Percentiles rank a stretch among this genome's conserved stretches.
Conservation (phyloP, 2,888 invertebrate genomes). For the Saturnia pavonia region DNA sequence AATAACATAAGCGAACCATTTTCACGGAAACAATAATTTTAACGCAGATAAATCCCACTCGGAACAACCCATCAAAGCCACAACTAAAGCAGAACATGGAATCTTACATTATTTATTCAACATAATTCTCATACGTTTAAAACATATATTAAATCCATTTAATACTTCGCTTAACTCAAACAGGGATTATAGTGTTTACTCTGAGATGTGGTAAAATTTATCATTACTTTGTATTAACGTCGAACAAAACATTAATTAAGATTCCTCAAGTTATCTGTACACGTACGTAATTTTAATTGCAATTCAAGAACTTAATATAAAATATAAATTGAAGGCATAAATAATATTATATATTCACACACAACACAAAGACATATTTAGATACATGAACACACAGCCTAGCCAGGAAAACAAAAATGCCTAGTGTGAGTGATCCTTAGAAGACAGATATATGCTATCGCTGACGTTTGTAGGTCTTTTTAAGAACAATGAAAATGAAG, state of each 20-base stretch:
- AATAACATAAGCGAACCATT: not conserved
- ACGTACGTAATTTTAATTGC: not conserved
- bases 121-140: not conserved
- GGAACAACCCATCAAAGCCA: not conserved
- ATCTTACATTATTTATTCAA: not conserved
- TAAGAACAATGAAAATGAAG: too few relatives aligned
- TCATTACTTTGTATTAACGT: not conserved
- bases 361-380: too few relatives aligned
- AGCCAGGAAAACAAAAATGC: too few relatives aligned
- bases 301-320: not conserved
- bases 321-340: not conserved
- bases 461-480: too few relatives aligned
- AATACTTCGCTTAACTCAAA: slow-evolving; percentile 8
- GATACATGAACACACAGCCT: too few relatives aligned
- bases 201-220: slow-evolving; percentile 1
- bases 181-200: not conserved
- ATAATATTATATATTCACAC: too few relatives aligned
- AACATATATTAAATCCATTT: slow-evolving; percentile 5
- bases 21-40: not conserved
- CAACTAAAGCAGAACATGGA: not conserved
- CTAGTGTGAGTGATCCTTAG: too few relatives aligned
- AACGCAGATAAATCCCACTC: not conserved
- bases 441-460: too few relatives aligned
- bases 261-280: not conserved
- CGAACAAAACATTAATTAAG: not conserved